These are phyloP conservation scores for Folsomia candida DNA, from an alignment of 2,888 invertebrate species.

Conservation along the genomic window DNA sequence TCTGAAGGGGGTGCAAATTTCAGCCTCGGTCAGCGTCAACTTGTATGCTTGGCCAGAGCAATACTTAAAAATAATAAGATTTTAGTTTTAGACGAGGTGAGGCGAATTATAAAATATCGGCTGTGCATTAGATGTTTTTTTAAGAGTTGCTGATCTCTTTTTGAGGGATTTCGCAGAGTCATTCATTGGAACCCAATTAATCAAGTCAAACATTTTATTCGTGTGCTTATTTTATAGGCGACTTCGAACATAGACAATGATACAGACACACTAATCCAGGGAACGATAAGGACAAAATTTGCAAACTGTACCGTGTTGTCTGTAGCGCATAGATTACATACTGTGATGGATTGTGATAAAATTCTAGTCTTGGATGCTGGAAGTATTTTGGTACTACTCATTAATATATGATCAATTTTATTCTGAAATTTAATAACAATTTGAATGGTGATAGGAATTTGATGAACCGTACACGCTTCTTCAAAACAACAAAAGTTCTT, in stretches of 20 bases:
- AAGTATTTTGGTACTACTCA: conserved; percentile 57
- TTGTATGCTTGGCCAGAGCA: conserved; percentile 50
- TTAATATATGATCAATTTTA: not conserved
- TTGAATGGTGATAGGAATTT: conserved; percentile 44
- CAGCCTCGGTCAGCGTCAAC: conserved; percentile 57
- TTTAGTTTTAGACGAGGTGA: not conserved
- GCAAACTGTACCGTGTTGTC: conserved; percentile 81
- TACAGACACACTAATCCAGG: conserved; percentile 80
- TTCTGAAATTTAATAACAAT: no score
- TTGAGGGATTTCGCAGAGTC: conserved; percentile 31
- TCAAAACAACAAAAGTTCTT: conserved; percentile 29
- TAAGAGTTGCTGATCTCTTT: conserved; percentile 35
- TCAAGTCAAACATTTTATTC: no score
- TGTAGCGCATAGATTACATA: conserved; percentile 86
- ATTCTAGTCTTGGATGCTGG: conserved; percentile 85
- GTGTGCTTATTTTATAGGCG: conserved; percentile 56
- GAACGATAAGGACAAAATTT: conserved; percentile 76
- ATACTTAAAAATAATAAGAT: not conserved
- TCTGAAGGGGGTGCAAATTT: conserved; percentile 54
- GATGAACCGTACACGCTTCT: conserved; percentile 43
- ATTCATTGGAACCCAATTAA: conserved; percentile 32
- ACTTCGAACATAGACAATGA: not conserved
- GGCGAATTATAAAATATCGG: no score
- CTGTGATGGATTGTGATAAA: conserved; percentile 87
- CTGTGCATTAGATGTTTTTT: conserved; percentile 35